These are phyloP conservation scores for Coreoperca whiteheadi DNA, from an alignment of 2,113 vertebrate genomes.

Conservation along the genomic window DNA sequence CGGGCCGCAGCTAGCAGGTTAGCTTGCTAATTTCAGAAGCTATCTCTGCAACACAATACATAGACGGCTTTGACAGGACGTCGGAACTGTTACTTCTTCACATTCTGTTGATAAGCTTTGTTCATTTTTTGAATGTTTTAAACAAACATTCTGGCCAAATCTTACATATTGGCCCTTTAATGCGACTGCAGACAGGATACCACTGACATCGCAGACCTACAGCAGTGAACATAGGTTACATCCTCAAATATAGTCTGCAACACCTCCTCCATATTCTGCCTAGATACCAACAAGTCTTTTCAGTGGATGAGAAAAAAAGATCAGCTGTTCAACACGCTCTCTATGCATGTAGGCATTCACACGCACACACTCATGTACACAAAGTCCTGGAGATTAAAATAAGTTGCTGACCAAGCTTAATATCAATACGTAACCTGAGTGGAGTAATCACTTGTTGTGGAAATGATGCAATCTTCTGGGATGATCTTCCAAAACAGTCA, in stretches of 20 bases:
- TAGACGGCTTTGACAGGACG: no score
- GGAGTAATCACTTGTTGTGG: slow-evolving; percentile 72
- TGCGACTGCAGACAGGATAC: background rate
- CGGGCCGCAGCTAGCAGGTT: no score
- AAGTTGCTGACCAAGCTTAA: slow-evolving; percentile 33
- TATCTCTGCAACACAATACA: no score
- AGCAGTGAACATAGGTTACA: background rate
- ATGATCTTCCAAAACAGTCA: slow-evolving; percentile 62
- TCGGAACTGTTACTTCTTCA: no score
- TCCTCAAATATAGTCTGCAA: background rate
- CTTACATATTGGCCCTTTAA: no score
- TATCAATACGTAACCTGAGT: slow-evolving; percentile 35
- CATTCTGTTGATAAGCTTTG: no score
- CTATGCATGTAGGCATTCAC: slow-evolving; percentile 1
- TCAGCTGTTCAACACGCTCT: slow-evolving; percentile 16
- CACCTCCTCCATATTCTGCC: background rate
- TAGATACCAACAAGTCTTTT: slow-evolving; percentile 1
- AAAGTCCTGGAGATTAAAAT: slow-evolving; percentile 51
- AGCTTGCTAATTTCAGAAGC: no score
- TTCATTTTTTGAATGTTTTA: no score
- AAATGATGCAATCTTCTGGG: slow-evolving; percentile 69
- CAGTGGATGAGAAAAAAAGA: slow-evolving; percentile 26
- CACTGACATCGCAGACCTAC: background rate
- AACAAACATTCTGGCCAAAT: no score
- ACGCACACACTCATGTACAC: slow-evolving; percentile 4